Conservation (phyloP, 2,888 invertebrate genomes). For the Caenorhabditis becei region DNA sequence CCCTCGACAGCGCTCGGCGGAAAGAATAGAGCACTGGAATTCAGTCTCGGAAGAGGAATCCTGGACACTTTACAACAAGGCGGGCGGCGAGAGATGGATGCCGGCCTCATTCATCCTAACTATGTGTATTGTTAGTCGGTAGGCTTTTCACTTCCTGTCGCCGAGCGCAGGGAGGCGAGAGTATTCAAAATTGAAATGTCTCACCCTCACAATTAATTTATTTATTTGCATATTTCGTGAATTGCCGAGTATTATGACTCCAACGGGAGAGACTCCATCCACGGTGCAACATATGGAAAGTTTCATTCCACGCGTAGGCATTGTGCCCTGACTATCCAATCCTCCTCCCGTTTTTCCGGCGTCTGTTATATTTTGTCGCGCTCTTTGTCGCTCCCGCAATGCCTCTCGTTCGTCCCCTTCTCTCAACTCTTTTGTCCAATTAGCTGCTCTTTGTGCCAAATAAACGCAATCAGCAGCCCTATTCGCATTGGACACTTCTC, state of each 20-base stretch:
- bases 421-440: conserved; percentile 54
- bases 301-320: conserved; percentile 6
- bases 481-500: conserved; percentile 31
- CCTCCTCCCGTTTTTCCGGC: conserved; percentile 6
- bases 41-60: conserved; percentile 45
- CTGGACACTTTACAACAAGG: conserved; percentile 57
- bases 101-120: conserved; percentile 60
- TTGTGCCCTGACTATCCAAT: neutral
- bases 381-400: conserved; percentile 34
- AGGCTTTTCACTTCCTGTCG: conserved; percentile 57
- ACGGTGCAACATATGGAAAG: neutral
- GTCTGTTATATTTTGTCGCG: conserved; percentile 13
- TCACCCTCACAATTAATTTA: conserved; percentile 28
- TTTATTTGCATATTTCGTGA: conserved; percentile 15
- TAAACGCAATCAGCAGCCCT: conserved; percentile 54
- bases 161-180: neutral
- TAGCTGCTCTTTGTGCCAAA: conserved; percentile 59
- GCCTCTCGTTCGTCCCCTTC: conserved; percentile 13
- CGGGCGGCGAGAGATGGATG: conserved; percentile 44
- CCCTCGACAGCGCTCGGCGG: conserved; percentile 30
- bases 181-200: conserved; percentile 35
- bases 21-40: conserved; percentile 52
- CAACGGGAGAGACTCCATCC: neutral
- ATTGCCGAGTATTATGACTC: conserved; percentile 11
- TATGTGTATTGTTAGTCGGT: conserved; percentile 62